Conservation (phyloP, 2,888 invertebrate species). For the Dolomedes plantarius region DNA sequence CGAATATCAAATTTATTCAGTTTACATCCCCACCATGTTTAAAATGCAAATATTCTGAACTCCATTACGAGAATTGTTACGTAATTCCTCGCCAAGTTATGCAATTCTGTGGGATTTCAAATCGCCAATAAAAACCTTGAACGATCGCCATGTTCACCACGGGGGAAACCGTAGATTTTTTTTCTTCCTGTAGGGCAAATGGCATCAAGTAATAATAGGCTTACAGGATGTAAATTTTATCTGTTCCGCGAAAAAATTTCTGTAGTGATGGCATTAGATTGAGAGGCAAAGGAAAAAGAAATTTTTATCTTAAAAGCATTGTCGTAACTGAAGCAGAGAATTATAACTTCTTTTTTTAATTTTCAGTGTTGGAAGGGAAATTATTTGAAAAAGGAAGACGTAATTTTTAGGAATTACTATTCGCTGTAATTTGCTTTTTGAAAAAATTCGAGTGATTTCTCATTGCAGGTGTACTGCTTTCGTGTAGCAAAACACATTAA, state of each 20-base stretch:
- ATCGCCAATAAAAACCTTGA: not conserved
- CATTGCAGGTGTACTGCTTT: no score
- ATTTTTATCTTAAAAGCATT: no score
- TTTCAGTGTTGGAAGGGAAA: no score
- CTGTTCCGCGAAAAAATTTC: not conserved
- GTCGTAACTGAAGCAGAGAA: no score
- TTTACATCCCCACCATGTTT: not conserved
- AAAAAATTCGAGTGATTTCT: no score
- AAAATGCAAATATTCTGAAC: not conserved
- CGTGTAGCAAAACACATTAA: no score
- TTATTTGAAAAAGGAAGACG: no score
- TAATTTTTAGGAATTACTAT: no score
- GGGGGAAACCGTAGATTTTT: not conserved
- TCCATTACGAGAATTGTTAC: not conserved
- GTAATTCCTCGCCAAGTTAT: not conserved
- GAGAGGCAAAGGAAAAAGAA: not conserved
- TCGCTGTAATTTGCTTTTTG: no score
- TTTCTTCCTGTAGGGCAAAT: not conserved
- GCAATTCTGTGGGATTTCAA: not conserved
- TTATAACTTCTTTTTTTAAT: no score
- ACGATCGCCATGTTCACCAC: not conserved
- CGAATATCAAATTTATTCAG: no score
- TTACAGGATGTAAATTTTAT: conserved; percentile 3
- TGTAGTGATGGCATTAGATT: not conserved
- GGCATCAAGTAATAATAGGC: not conserved